phyloP scores from a whole-genome alignment of 2,113 vertebrate genomes.

The Anguilla japonica region DNA sequence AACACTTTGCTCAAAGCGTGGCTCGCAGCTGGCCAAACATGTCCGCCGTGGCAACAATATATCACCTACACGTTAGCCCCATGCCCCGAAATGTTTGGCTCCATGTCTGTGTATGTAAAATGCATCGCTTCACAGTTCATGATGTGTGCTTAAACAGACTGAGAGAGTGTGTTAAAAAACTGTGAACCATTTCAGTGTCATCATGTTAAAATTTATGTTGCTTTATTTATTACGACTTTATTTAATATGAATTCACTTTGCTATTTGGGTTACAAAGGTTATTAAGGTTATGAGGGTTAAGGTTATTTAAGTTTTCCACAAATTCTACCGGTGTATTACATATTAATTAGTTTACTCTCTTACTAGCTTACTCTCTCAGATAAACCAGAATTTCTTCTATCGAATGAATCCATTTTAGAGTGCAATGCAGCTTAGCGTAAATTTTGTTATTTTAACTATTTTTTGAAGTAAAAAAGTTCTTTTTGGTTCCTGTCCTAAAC shows the following conservation, averaged over 20 bases:
- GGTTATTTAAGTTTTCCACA: not conserved
- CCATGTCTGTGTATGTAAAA: not conserved
- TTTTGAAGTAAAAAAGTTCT: not conserved
- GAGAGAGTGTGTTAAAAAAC: not conserved
- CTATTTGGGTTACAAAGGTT: no score
- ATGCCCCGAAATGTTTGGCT: conserved; percentile 15
- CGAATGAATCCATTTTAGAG: not conserved
- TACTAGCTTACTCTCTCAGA: conserved; percentile 8
- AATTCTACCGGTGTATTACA: conserved; percentile 10
- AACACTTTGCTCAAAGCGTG: conserved; percentile 15
- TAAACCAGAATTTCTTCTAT: conserved; percentile 10
- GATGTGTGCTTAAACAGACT: not conserved
- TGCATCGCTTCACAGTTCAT: not conserved
- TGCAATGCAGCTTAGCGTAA: not conserved
- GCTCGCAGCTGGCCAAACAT: conserved; percentile 67
- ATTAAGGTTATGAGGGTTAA: no score
- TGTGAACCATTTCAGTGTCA: not conserved
- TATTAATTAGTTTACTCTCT: conserved; percentile 13
- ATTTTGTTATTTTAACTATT: not conserved
- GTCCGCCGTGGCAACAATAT: conserved; percentile 39
- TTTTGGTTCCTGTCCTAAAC: not conserved
- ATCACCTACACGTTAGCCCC: conserved; percentile 41
- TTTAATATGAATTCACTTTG: no score
- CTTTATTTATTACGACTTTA: not conserved
- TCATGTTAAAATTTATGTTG: not conserved